Evolutionary conservation across 2,797 vertebrate species (phyloP).

Genomic region (Tapirus indicus): DNA sequence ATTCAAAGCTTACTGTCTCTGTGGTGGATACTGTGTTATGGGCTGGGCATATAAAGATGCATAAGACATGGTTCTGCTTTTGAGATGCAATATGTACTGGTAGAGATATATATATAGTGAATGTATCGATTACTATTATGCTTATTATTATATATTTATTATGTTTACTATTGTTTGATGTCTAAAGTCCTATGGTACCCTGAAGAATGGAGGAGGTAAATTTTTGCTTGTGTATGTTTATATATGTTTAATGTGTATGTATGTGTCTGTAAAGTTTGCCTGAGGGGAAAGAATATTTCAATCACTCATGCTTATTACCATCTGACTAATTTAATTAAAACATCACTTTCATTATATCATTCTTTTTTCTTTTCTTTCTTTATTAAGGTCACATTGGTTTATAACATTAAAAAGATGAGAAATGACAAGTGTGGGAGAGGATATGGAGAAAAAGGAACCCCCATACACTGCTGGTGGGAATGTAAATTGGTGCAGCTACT

Average conservation of each 20-base stretch:
- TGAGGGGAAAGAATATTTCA: slow-evolving; percentile 15
- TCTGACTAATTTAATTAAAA: neutral
- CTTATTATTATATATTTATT: neutral
- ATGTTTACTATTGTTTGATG: neutral
- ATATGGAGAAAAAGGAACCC: no score
- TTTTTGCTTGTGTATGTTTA: neutral
- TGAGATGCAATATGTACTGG: neutral
- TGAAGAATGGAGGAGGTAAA: neutral
- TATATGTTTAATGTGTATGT: neutral
- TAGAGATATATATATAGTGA: neutral
- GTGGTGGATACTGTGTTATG: neutral
- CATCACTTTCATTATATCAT: neutral
- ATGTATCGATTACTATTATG: neutral
- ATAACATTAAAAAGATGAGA: no score
- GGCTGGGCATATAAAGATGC: neutral
- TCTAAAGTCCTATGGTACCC: neutral
- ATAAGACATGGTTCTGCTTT: neutral
- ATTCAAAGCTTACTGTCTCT: neutral
- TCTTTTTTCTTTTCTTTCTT: neutral
- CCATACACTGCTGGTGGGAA: no score
- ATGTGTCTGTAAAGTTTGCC: neutral
- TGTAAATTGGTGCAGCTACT: no score
- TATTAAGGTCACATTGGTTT: no score
- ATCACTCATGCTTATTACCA: neutral
- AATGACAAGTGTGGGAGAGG: no score